phyloP scores from a whole-genome alignment of 1,140 invertebrate genomes.

The Pseudoatta argentina region DNA sequence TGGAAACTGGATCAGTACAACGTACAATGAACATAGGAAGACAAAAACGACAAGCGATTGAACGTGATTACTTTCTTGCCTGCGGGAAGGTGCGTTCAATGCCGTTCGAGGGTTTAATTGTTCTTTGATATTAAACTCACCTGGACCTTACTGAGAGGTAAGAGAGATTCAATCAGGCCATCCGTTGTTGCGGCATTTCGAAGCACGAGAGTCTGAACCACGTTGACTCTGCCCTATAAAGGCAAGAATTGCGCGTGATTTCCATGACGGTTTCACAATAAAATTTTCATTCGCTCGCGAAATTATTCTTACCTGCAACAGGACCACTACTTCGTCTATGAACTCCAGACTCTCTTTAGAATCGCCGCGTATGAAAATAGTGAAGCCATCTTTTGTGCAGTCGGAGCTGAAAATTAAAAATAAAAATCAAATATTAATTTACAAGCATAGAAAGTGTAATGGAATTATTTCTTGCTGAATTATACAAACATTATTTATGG shows the following conservation, averaged over 20 bases:
- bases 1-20: slow-evolving; percentile 44
- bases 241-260: slow-evolving; percentile 20
- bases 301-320: slow-evolving; percentile 76
- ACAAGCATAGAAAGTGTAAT: neutral
- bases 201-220: slow-evolving; percentile 75
- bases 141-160: slow-evolving; percentile 80
- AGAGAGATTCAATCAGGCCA: slow-evolving; percentile 70
- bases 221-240: slow-evolving; percentile 75
- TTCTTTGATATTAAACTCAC: slow-evolving; percentile 66
- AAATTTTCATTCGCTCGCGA: neutral
- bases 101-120: slow-evolving; percentile 39
- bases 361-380: slow-evolving; percentile 76
- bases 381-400: slow-evolving; percentile 78
- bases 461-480: neutral
- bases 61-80: neutral
- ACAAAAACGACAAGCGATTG: slow-evolving; percentile 34
- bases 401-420: slow-evolving; percentile 76
- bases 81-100: slow-evolving; percentile 1
- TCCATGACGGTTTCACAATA: neutral
- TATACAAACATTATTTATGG: neutral
- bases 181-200: slow-evolving; percentile 65
- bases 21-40: slow-evolving; percentile 25
- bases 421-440: neutral
- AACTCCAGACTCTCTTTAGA: slow-evolving; percentile 77
- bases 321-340: slow-evolving; percentile 78